Conservation (phyloP, 2,888 invertebrate species). For the Drosophila melanosoma region DNA sequence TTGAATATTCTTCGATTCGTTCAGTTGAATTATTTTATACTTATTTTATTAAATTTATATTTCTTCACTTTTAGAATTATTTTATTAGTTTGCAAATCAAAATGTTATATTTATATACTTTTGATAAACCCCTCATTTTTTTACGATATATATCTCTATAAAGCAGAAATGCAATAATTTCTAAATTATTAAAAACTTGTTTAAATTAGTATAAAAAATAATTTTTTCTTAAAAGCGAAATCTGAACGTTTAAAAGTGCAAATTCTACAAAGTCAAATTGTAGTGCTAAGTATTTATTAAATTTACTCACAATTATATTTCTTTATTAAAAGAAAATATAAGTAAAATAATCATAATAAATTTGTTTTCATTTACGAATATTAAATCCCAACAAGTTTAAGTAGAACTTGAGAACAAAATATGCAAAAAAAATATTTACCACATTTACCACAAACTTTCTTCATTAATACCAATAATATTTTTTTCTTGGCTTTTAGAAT, state of each 20-base stretch:
- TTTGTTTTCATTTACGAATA: too few relatives aligned
- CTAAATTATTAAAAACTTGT: background rate
- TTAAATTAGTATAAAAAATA: background rate
- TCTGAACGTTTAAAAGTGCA: background rate
- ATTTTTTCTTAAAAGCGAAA: rapidly evolving
- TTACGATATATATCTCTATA: background rate
- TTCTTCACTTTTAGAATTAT: background rate
- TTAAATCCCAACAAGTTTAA: too few relatives aligned
- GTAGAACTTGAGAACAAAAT: too few relatives aligned
- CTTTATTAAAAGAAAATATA: too few relatives aligned
- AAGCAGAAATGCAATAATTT: background rate
- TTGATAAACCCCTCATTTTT: background rate
- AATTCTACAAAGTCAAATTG: background rate
- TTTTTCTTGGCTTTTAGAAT: background rate
- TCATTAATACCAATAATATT: too few relatives aligned
- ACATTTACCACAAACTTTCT: too few relatives aligned
- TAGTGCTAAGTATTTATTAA: background rate
- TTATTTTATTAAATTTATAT: background rate
- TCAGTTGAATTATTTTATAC: background rate
- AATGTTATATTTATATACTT: background rate
- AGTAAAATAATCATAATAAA: too few relatives aligned
- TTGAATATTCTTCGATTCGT: too few relatives aligned
- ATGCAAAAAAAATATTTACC: too few relatives aligned
- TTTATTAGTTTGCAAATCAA: background rate
- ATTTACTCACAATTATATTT: background rate